phyloP scores from a whole-genome alignment of 1,140 invertebrate genomes.

The Centruroides sculpturatus region DNA sequence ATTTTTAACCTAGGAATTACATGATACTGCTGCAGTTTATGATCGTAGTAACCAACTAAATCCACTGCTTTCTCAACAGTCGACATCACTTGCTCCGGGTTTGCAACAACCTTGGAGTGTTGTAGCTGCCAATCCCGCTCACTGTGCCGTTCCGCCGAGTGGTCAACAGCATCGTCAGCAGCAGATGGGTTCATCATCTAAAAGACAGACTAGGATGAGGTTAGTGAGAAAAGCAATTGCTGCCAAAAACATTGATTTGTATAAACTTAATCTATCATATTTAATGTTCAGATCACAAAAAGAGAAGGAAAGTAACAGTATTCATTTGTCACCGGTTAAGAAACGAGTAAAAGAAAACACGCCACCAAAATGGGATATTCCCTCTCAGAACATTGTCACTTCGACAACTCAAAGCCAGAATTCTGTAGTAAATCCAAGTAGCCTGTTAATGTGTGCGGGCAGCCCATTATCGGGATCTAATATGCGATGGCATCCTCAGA shows the following conservation, averaged over 20 bases:
- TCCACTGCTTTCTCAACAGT: conserved; percentile 14
- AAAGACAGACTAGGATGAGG: conserved; percentile 14
- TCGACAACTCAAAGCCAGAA: background rate
- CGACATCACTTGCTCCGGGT: conserved; percentile 9
- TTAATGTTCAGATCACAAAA: conserved; percentile 6
- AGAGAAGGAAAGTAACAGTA: conserved; percentile 52
- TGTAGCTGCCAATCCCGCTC: conserved; percentile 8
- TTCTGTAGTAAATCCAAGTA: no score
- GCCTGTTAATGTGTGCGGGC: background rate
- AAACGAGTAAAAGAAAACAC: conserved; percentile 95
- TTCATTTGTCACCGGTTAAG: conserved; percentile 89
- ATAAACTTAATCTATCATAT: background rate
- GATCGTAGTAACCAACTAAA: conserved; percentile 21
- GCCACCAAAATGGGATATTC: conserved; percentile 44
- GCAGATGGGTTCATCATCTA: conserved; percentile 8
- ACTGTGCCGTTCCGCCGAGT: conserved; percentile 3
- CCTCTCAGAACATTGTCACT: background rate
- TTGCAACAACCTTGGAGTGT: conserved; percentile 16
- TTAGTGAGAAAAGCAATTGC: background rate
- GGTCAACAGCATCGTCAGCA: conserved; percentile 8
- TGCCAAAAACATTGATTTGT: background rate
- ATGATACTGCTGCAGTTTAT: conserved; percentile 13
- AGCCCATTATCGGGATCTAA: background rate
- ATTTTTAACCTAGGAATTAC: conserved; percentile 9
- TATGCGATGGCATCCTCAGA: background rate